Evolutionary conservation across 2,797 vertebrate species (phyloP).

Genomic region (Psittacula echo): DNA sequence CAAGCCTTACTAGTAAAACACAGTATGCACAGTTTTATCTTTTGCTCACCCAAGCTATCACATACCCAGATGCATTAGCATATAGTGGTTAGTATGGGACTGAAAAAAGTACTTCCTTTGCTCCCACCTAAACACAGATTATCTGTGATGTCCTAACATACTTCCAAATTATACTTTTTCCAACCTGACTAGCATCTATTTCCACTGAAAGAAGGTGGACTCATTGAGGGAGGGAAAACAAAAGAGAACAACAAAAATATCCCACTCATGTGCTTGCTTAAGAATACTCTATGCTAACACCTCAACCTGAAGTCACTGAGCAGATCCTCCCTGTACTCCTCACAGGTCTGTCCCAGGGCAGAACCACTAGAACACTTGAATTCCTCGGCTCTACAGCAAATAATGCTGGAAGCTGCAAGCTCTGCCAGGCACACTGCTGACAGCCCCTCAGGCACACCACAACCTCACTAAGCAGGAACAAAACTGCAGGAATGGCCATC

Average conservation of each 20-base stretch:
- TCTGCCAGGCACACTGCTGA: not conserved
- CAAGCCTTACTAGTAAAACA: not conserved
- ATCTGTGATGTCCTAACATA: not conserved
- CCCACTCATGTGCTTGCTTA: not conserved
- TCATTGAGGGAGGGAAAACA: accelerated
- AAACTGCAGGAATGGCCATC: not conserved
- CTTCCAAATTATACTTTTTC: not conserved
- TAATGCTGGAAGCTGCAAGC: not conserved
- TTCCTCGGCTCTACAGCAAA: not conserved
- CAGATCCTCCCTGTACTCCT: not conserved
- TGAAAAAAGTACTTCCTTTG: not conserved
- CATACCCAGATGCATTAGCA: no score
- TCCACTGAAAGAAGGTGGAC: not conserved
- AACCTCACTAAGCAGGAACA: slow-evolving; percentile 5
- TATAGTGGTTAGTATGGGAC: not conserved
- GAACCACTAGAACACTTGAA: not conserved
- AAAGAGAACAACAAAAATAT: not conserved
- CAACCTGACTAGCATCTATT: not conserved
- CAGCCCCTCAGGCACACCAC: not conserved
- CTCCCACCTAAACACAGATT: not conserved
- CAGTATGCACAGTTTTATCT: not conserved
- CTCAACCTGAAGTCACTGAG: not conserved
- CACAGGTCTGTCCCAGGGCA: not conserved
- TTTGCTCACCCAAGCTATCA: not conserved
- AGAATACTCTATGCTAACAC: not conserved